Percentiles rank a stretch among this genome's conserved stretches.
These are phyloP conservation scores for Rugalucina vietnamica DNA, from an alignment of 2,888 invertebrate species.

Conservation along the genomic window DNA sequence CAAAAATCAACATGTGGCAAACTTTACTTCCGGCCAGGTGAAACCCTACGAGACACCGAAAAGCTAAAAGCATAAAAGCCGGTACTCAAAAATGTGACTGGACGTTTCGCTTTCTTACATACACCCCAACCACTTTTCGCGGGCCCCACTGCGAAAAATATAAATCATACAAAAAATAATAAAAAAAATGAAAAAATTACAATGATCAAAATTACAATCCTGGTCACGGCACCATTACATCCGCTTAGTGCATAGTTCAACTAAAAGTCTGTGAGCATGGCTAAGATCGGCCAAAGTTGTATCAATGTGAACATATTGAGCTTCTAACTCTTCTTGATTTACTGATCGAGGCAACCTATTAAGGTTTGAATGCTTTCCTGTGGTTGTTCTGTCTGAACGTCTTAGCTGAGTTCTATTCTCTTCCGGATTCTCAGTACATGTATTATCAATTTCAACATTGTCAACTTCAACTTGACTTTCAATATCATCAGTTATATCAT, in stretches of 20 bases:
- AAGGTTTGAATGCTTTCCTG: background rate
- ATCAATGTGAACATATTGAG: too few relatives aligned
- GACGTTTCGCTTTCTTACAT: background rate
- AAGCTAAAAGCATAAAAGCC: background rate
- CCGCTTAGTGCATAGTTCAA: background rate
- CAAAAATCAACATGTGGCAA: background rate
- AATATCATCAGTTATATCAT: background rate
- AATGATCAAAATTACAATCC: background rate
- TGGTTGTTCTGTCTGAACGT: background rate
- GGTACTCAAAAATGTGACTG: background rate
- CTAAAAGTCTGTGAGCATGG: background rate
- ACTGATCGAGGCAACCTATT: background rate
- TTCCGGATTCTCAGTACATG: too few relatives aligned
- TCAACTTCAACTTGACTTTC: background rate
- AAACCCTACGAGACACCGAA: background rate
- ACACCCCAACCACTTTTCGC: slow-evolving; percentile 1
- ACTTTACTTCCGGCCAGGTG: background rate
- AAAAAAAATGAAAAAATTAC: background rate
- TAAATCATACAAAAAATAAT: background rate
- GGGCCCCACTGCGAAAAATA: background rate
- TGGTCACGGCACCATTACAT: background rate
- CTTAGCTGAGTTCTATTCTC: background rate
- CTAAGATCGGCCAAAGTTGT: background rate
- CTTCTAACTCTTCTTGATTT: background rate
- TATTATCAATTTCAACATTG: background rate